Conservation (phyloP, 2,888 invertebrate species). For the Netelia melanura region DNA sequence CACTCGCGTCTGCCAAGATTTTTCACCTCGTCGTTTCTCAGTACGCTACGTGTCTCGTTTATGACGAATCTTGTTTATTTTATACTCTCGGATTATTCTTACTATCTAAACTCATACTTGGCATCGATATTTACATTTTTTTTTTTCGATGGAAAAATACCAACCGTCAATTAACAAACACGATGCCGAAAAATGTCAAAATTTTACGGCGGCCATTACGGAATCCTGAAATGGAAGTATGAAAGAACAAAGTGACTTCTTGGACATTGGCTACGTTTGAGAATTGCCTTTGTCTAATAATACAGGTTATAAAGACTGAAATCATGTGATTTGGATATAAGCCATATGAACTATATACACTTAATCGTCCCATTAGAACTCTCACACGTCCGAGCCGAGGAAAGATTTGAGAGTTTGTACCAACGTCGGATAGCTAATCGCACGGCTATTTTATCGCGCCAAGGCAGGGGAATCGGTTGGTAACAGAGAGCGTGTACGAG, state of each 20-base stretch:
- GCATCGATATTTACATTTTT: conserved; percentile 21
- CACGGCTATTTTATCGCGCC: conserved; percentile 33
- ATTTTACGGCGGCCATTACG: background rate
- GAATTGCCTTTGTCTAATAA: conserved; percentile 32
- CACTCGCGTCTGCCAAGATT: conserved; percentile 36
- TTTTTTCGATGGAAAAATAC: conserved; percentile 37
- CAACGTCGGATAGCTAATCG: conserved; percentile 26
- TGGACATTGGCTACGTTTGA: conserved; percentile 23
- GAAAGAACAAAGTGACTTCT: background rate
- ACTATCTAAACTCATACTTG: conserved; percentile 41
- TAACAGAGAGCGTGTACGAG: background rate
- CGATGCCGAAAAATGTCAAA: background rate
- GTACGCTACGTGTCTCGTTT: conserved; percentile 42
- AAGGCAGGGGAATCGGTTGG: background rate
- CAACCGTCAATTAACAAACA: background rate
- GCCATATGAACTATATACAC: conserved; percentile 74
- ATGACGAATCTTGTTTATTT: conserved; percentile 51
- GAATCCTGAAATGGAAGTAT: background rate
- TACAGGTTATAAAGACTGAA: conserved; percentile 36
- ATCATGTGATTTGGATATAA: conserved; percentile 77
- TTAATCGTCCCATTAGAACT: conserved; percentile 57
- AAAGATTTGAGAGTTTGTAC: conserved; percentile 50
- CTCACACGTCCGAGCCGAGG: conserved; percentile 22
- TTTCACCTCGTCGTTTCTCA: conserved; percentile 23
- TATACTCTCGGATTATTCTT: conserved; percentile 10